Evolutionary conservation across 2,113 vertebrate species (phyloP).

Genomic region (Cairina moschata): DNA sequence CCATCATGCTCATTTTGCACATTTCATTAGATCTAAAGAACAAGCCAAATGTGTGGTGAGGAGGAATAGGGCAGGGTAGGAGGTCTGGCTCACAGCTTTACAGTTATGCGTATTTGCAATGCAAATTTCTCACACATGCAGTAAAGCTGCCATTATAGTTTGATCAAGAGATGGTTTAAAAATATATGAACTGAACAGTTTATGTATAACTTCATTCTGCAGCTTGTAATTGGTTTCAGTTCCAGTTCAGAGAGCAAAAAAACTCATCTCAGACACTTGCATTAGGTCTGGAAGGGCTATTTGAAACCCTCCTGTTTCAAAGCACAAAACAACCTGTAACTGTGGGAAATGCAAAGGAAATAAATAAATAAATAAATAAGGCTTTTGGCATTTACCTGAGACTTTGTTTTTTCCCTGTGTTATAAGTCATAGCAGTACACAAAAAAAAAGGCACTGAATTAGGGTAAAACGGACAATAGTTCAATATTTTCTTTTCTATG

Average conservation of each 20-base stretch:
- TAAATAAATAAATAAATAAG: not conserved
- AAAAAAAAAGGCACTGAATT: not conserved
- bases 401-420: not conserved
- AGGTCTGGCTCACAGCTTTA: conserved; percentile 48
- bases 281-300: not conserved
- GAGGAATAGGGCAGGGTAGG: conserved; percentile 43
- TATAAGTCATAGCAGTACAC: not conserved
- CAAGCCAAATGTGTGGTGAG: conserved; percentile 22
- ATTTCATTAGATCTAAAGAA: conserved; percentile 52
- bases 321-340: not conserved
- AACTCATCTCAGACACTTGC: not conserved
- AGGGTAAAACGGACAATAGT: not conserved
- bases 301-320: not conserved
- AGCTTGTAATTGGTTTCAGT: not conserved
- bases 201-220: not conserved
- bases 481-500: not conserved
- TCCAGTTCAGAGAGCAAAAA: not conserved
- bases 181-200: conserved; percentile 8
- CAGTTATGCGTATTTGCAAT: conserved; percentile 33
- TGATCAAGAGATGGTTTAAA: conserved; percentile 29
- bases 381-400: not conserved
- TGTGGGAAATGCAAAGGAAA: not conserved
- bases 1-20: conserved; percentile 44
- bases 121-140: conserved; percentile 36
- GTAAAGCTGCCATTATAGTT: conserved; percentile 1